Evolutionary conservation across 2,888 invertebrate genomes (phyloP), one percentile per base, ranked within the genome.

Genomic region (Loripinus fragilis): DNA sequence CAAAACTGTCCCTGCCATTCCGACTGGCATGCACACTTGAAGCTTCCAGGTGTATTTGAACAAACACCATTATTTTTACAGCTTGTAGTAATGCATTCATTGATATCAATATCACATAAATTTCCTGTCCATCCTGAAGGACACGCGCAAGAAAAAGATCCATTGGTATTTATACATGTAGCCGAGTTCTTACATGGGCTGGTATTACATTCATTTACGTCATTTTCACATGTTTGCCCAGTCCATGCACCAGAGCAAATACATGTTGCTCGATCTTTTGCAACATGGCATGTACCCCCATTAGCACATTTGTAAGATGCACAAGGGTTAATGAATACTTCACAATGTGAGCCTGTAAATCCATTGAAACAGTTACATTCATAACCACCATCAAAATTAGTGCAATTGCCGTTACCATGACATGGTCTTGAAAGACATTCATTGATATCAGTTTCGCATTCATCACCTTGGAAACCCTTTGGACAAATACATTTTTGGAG

Each of bases 281-380:
- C 71, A 25, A 77, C 50, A 20, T 68, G 42, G 38, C 80, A 81
- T n/a, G 71, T 71, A 15, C 78, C 82, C 23, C 73, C 75, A 55
- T 85, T 71, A 7, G 50, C 8, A 42, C 85, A 85, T 0, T 60
- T 71, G 15, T 67, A 38, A 45, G 33, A 55, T 55, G 55, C 74
- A 71, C 87, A 87, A 3, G 91, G 90, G 80, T 93, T 90, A 68
- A 90, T 86, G 79, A 93, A 90, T 23, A 81, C 80, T 81, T 97
- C 97, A 94, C 98, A 93, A 74, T 96, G 96, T 67, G 94, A 91
- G 15, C 98, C 98, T 67, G 96, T 95, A 94, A 95, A 98, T 17
- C 98, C 98, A 15, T 96, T 94, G 1, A 96, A 95, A 90, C 98
- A 98, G 41, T 95, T 95, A 94, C 98, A 98, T 76, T 95, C 95